Conservation (phyloP, 2,888 invertebrate species). For the Drosophila mimetica region DNA sequence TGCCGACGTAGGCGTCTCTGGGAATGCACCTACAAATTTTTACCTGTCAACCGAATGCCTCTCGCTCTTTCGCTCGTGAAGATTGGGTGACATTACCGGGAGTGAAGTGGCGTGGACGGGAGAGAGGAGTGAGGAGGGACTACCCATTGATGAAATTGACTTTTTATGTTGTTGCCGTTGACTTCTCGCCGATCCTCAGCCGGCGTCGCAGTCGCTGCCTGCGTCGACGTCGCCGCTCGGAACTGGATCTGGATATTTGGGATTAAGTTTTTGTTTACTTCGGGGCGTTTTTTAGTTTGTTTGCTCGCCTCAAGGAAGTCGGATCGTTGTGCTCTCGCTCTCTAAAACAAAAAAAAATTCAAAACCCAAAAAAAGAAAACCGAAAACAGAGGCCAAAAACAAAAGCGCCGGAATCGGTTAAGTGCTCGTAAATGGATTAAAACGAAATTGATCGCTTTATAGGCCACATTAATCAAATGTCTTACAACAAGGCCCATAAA, state of each 20-base stretch:
- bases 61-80: conserved; percentile 25
- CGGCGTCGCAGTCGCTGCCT: conserved; percentile 14
- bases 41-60: conserved; percentile 65
- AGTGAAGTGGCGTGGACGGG: neutral
- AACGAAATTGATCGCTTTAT: conserved; percentile 62
- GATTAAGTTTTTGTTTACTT: conserved; percentile 83
- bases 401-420: conserved; percentile 39
- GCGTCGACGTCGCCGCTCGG: conserved; percentile 30
- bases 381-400: conserved; percentile 22
- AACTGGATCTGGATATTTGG: conserved; percentile 77
- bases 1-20: conserved; percentile 29
- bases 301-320: conserved; percentile 81
- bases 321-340: conserved; percentile 65
- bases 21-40: conserved; percentile 73
- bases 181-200: conserved; percentile 60
- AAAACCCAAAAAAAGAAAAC: conserved; percentile 19
- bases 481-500: conserved; percentile 58
- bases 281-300: conserved; percentile 82
- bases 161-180: conserved; percentile 76
- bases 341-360: conserved; percentile 14
- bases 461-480: conserved; percentile 64
- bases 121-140: conserved; percentile 25
- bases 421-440: conserved; percentile 74
- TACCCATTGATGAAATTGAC: conserved; percentile 83
- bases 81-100: neutral